These are phyloP conservation scores for Dipodomys merriami DNA, from an alignment of 2,113 vertebrate species.

Conservation along the genomic window DNA sequence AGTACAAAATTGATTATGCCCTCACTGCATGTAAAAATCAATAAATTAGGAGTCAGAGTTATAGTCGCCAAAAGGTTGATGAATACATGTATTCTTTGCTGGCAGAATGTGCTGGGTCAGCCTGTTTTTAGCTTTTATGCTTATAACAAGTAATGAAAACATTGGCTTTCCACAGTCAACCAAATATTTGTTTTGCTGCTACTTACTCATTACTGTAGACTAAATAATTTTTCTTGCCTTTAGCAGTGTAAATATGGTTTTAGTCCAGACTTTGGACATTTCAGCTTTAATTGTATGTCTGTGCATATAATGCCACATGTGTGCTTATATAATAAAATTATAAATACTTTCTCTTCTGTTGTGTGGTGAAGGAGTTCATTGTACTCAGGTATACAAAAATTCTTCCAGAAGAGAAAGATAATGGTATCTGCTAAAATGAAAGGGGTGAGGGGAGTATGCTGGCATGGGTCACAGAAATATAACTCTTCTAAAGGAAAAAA, in stretches of 20 bases:
- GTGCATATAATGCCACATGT: constrained; percentile 47
- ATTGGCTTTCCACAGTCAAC: constrained; percentile 69
- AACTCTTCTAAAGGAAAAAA: constrained; percentile 73
- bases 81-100: constrained; percentile 69
- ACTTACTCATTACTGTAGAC: constrained; percentile 80
- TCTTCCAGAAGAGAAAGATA: constrained; percentile 67
- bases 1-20: neutral
- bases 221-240: constrained; percentile 79
- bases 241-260: constrained; percentile 67
- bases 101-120: constrained; percentile 69
- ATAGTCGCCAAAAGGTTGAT: constrained; percentile 40
- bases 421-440: constrained; percentile 73
- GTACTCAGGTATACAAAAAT: constrained; percentile 67
- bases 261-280: constrained; percentile 54
- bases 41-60: constrained; percentile 53
- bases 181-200: constrained; percentile 82
- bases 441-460: neutral
- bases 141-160: constrained; percentile 76
- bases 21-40: constrained; percentile 30
- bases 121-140: constrained; percentile 74
- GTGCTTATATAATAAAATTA: constrained; percentile 66
- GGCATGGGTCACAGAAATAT: constrained; percentile 65
- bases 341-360: constrained; percentile 69
- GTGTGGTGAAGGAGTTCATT: constrained; percentile 48
- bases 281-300: constrained; percentile 63